These are phyloP conservation scores for Accipiter virgatus DNA, from an alignment of 2,113 vertebrate species.

Conservation along the genomic window DNA sequence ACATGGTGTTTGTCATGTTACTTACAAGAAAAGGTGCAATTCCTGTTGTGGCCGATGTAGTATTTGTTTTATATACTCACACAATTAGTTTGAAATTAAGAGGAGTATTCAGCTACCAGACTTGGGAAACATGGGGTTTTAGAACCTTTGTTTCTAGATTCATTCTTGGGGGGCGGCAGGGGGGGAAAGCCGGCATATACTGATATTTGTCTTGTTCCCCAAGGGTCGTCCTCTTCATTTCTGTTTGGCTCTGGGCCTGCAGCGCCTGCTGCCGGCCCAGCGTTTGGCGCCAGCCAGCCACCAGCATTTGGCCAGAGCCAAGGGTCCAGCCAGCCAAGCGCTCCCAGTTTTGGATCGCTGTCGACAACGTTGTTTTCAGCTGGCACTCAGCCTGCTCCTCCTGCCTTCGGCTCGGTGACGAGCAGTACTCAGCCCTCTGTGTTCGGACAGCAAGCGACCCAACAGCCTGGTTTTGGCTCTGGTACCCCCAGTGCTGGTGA, in stretches of 20 bases:
- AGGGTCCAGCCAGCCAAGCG: constrained; percentile 66
- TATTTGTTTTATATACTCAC: neutral
- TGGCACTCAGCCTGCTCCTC: constrained; percentile 73
- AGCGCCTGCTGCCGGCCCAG: constrained; percentile 57
- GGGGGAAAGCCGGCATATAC: fast-evolving
- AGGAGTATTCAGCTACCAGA: neutral
- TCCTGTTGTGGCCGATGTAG: neutral
- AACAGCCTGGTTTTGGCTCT: constrained; percentile 82
- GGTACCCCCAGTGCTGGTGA: constrained; percentile 77
- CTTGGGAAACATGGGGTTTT: neutral
- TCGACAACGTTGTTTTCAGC: constrained; percentile 75
- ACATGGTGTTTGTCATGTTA: neutral
- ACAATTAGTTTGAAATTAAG: neutral
- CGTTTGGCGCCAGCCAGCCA: constrained; percentile 82
- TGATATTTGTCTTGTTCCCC: neutral
- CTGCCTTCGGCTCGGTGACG: constrained; percentile 83
- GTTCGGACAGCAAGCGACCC: constrained; percentile 83
- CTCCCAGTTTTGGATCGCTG: constrained; percentile 81
- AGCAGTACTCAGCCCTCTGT: constrained; percentile 77
- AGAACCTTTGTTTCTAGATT: neutral
- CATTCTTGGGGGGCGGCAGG: fast-evolving
- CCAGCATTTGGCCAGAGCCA: constrained; percentile 83
- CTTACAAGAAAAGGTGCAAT: neutral
- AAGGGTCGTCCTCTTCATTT: constrained; percentile 75
- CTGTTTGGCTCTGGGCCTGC: constrained; percentile 78